Conservation (phyloP, 64 coral and sea anemone species). For the Montipora foliosa region DNA sequence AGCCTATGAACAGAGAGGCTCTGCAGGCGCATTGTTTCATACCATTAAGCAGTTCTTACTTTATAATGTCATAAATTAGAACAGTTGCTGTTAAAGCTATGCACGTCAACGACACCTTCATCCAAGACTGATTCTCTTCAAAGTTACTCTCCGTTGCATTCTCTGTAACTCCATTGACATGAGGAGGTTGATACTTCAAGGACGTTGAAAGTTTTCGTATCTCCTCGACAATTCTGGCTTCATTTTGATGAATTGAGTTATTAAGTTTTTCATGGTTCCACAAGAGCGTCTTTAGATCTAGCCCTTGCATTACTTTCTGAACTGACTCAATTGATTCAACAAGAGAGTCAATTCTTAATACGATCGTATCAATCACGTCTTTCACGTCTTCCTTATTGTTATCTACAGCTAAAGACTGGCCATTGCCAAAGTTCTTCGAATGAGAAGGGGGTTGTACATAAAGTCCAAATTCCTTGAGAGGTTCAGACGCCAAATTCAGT, state of each 20-base stretch:
- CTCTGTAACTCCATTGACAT: neutral
- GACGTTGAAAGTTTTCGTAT: neutral
- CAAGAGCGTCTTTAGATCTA: neutral
- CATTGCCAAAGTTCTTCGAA: neutral
- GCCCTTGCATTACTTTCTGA: neutral
- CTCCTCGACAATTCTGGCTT: neutral
- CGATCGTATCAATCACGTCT: neutral
- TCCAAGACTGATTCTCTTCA: constrained; percentile 12
- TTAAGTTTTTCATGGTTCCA: neutral
- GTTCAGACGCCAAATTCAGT: constrained; percentile 39
- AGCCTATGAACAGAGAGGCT: too few relatives aligned
- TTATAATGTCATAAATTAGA: constrained; percentile 5
- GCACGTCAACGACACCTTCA: neutral
- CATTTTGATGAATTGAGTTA: neutral
- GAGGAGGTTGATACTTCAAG: neutral
- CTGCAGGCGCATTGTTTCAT: too few relatives aligned
- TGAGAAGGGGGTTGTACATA: neutral
- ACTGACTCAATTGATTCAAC: neutral
- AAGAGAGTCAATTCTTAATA: constrained; percentile 36
- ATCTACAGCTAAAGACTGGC: neutral
- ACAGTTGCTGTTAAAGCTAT: constrained; percentile 9
- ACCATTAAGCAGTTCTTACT: neutral
- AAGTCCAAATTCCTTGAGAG: constrained; percentile 36
- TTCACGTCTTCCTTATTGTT: neutral
- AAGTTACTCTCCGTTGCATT: neutral